Base-by-base conservation (phyloP, 2,888 invertebrate species). In the Synergus umbraculus region DNA sequence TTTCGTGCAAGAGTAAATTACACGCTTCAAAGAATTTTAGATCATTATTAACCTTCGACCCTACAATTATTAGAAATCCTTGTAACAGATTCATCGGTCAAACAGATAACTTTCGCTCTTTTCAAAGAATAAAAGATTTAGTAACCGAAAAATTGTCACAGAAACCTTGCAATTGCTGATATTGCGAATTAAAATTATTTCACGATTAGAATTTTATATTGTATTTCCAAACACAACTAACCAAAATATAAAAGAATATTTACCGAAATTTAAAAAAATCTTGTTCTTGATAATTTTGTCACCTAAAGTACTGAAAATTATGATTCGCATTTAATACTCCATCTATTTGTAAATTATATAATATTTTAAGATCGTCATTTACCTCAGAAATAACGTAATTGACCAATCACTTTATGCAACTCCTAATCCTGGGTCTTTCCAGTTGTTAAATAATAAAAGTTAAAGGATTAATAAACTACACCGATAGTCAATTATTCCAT, bases 11-110 rank as follows among this genome's bases (percentile, higher is more conserved):
- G 18, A 46, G 64, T n/a, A 29, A 43, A 44, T 73, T 76, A 76
- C 13, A 67, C 29, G 12, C 64, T 76, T 12, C 64, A 49, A 63
- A 78, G 22, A 73, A 63, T 60, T 60, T 67, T 54, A 80, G 67
- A 73, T 76, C 78, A 78, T 12, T 81, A 79, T 81, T 82, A 81
- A 83, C 79, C 81, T 83, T n/a, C 67, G 83, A 83, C 81, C 81
- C 73, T 63, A 41, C 79, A 66, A 44, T 79, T 77, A 67, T 84
- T 84, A 78, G 84, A 82, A 82, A 88, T 87, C 88, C 89, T 89
- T 89, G 89, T 88, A 88, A 88, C 85, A 88, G n/a, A 73, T 37
- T 41, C 78, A 67, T 78, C 76, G 12, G 77, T 76, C 54, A 29
- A 18, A 18, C 46, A 73, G n/a, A 65, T 63, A 82, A 85, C 85